Evolutionary conservation across 2,113 vertebrate species (phyloP).

Genomic region (Pseudopodoces humilis): DNA sequence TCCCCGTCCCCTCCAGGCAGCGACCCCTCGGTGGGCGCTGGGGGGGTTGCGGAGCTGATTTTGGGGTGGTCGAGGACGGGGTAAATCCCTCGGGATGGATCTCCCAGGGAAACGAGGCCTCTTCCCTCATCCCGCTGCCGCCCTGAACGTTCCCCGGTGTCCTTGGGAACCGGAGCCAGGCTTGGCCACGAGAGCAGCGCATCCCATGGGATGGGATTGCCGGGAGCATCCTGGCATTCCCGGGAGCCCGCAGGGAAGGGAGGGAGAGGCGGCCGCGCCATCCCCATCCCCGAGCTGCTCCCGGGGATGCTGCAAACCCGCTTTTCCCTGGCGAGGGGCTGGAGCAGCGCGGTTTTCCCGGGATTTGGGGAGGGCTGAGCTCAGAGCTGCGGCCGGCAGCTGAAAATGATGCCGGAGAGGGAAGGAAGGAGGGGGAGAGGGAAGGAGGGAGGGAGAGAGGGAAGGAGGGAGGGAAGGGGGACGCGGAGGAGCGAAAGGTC

Average conservation of each 20-base stretch:
- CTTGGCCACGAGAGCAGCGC: not conserved
- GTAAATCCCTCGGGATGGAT: not conserved
- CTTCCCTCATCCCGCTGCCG: not conserved
- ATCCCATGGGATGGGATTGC: not conserved
- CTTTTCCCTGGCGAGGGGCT: not conserved
- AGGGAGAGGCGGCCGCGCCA: not conserved
- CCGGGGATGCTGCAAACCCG: not conserved
- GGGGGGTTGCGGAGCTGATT: not conserved
- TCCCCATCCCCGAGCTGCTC: not conserved
- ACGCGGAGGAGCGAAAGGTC: slow-evolving; percentile 60
- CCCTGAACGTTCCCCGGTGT: rapidly evolving
- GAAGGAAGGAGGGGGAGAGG: not conserved
- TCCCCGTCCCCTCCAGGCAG: not conserved
- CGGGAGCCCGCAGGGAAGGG: not conserved
- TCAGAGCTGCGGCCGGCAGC: not conserved
- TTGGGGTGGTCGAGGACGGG: not conserved
- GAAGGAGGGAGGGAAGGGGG: not conserved
- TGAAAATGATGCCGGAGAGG: not conserved
- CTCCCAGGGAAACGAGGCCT: not conserved
- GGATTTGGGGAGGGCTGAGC: not conserved
- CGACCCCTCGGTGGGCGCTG: not conserved
- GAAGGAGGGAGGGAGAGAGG: not conserved
- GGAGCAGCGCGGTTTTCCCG: not conserved
- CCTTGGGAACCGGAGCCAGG: not conserved
- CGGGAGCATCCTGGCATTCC: not conserved